phyloP scores from a whole-genome alignment of 2,113 vertebrate species.

The Isurus oxyrinchus region DNA sequence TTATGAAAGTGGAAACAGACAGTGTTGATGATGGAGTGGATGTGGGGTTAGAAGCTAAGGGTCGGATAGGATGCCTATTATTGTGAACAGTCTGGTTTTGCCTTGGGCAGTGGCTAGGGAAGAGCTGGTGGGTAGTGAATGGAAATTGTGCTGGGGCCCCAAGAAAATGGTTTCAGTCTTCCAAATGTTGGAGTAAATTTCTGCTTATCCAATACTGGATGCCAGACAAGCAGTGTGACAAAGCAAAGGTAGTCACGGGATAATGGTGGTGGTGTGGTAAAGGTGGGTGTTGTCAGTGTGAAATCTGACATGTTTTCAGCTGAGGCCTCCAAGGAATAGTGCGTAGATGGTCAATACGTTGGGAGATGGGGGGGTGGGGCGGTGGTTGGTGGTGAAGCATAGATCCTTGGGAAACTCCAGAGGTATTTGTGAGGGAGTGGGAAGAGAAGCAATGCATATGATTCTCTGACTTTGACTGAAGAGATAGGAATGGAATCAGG shows the following conservation, averaged over 20 bases:
- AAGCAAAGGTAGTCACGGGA: background rate
- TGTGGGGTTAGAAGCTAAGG: background rate
- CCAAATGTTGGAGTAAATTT: background rate
- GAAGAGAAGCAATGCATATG: background rate
- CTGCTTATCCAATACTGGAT: background rate
- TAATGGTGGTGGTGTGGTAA: background rate
- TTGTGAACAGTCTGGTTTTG: too few relatives aligned
- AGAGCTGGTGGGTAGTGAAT: too few relatives aligned
- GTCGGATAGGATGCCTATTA: too few relatives aligned
- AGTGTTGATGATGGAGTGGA: background rate
- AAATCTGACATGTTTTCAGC: background rate
- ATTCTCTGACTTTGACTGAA: background rate
- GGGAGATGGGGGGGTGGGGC: too few relatives aligned
- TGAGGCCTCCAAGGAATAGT: background rate
- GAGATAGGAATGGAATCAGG: background rate
- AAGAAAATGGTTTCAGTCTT: background rate
- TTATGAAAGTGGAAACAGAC: background rate
- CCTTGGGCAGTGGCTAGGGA: background rate
- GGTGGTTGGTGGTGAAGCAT: background rate
- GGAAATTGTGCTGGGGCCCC: background rate
- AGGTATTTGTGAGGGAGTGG: background rate
- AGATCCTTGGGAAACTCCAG: background rate
- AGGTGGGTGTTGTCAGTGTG: background rate
- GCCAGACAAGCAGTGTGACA: background rate
- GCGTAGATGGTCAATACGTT: background rate